Evolutionary conservation across 1,140 invertebrate species (phyloP).

Genomic region (Atopsyche davidsoni): DNA sequence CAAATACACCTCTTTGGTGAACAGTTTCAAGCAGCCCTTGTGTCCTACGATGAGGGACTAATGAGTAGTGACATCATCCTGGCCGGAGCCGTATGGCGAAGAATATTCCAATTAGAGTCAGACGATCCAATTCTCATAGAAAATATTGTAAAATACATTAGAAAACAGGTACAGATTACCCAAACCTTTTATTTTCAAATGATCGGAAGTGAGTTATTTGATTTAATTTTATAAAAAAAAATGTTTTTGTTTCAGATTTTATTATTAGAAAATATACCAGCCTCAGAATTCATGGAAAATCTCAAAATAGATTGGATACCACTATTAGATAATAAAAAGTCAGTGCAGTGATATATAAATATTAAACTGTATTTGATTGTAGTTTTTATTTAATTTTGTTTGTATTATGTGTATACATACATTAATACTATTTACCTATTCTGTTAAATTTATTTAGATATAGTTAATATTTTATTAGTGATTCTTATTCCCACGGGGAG

Average conservation of each 20-base stretch:
- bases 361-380: not conserved
- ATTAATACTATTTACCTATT: too few relatives aligned
- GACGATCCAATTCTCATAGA: conserved; percentile 59
- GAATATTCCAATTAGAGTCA: conserved; percentile 61
- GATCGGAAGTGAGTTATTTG: too few relatives aligned
- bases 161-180: conserved; percentile 58
- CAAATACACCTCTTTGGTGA: conserved; percentile 59
- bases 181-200: conserved; percentile 14
- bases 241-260: conserved; percentile 31
- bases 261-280: conserved; percentile 40
- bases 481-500: too few relatives aligned
- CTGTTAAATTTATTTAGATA: too few relatives aligned
- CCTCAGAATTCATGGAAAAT: conserved; percentile 39
- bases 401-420: too few relatives aligned
- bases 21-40: conserved; percentile 76
- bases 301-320: conserved; percentile 39
- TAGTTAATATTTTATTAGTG: too few relatives aligned
- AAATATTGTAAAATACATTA: conserved; percentile 61
- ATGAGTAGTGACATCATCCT: conserved; percentile 54
- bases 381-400: conserved; percentile 1
- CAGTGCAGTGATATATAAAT: too few relatives aligned
- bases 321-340: conserved; percentile 21
- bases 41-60: conserved; percentile 83
- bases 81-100: conserved; percentile 77
- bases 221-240: conserved; percentile 10